A percentile compares a stretch with the other conserved stretches of the same genome.
Conservation (phyloP, 2,113 vertebrate species). For the Haemorhous mexicanus region DNA sequence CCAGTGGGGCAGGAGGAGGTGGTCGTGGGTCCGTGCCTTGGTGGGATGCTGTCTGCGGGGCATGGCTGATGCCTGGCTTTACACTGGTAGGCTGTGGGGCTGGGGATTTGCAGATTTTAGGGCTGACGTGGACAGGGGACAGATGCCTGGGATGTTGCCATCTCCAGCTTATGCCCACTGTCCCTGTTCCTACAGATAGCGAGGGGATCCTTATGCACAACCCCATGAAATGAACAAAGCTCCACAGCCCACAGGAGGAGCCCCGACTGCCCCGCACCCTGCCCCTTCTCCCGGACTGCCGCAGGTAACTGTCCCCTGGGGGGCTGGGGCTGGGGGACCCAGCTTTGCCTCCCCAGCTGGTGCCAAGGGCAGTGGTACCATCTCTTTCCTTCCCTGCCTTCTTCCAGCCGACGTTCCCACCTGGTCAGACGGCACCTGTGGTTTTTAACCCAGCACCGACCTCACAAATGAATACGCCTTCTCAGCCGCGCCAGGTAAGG, state of each 20-base stretch:
- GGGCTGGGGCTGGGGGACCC: neutral
- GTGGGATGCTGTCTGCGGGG: fast-evolving
- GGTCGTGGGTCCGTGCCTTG: neutral
- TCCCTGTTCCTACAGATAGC: constrained; percentile 70
- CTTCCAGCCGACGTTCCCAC: constrained; percentile 85
- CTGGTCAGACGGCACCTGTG: constrained; percentile 86
- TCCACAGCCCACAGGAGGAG: constrained; percentile 95
- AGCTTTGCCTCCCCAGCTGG: neutral
- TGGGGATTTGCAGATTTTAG: neutral
- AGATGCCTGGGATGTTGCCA: neutral
- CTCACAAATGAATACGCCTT: constrained; percentile 96
- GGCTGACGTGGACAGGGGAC: fast-evolving
- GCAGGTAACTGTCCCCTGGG: constrained; percentile 77
- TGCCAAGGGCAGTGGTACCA: fast-evolving
- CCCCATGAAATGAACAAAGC: constrained; percentile 99
- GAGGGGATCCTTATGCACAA: constrained; percentile 90
- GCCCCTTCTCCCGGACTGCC: constrained; percentile 93
- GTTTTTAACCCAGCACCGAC: constrained; percentile 90
- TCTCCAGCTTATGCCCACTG: fast-evolving
- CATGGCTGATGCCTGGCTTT: neutral
- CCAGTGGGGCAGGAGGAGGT: neutral
- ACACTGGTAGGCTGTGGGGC: neutral
- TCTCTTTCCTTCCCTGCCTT: neutral
- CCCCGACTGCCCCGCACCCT: constrained; percentile 89
- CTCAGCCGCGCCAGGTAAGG: constrained; percentile 91